A percentile compares a stretch with the other conserved stretches of the same genome.
phyloP scores from a whole-genome alignment of 2,113 vertebrate genomes.

The Columba livia region DNA sequence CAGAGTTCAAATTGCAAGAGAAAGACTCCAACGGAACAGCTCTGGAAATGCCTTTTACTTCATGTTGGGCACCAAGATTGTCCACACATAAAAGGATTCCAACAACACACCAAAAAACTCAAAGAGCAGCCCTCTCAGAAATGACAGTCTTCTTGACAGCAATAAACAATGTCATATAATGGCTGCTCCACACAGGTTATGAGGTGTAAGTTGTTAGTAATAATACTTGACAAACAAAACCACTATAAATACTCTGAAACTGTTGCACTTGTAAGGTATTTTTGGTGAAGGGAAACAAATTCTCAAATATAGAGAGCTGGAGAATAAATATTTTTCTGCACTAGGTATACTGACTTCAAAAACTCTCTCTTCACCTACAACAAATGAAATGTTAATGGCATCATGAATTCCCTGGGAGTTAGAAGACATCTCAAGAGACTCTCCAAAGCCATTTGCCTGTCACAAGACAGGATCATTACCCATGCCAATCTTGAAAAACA shows the following conservation, averaged over 20 bases:
- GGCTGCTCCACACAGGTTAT: neutral
- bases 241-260: neutral
- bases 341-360: neutral
- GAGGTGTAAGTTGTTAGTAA: neutral
- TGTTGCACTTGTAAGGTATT: accelerated
- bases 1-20: neutral
- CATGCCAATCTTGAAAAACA: neutral
- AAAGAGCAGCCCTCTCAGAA: neutral
- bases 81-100: neutral
- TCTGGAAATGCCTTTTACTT: neutral
- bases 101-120: neutral
- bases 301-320: neutral
- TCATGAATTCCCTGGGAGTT: neutral
- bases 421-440: neutral
- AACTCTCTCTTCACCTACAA: neutral
- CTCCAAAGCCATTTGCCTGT: neutral
- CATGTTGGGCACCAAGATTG: neutral
- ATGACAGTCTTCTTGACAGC: neutral
- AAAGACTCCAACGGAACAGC: neutral
- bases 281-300: neutral
- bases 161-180: neutral
- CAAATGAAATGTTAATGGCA: neutral
- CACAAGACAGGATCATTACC: neutral
- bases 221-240: neutral
- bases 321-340: neutral